Evolutionary conservation across 2,797 vertebrate genomes (phyloP).

Genomic region (Schizopygopsis pylzovi): DNA sequence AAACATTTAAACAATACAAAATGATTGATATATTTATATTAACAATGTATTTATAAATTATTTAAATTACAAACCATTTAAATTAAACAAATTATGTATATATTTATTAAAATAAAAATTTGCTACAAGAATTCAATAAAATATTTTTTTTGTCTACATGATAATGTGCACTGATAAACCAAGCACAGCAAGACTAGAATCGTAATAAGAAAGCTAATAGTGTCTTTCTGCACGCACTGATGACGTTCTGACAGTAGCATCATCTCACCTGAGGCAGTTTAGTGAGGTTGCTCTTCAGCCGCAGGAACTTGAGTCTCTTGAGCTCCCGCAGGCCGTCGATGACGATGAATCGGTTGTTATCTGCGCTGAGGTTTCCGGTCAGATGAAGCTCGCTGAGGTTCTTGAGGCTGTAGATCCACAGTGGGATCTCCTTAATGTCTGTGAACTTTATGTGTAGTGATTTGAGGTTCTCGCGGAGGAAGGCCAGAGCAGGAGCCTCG

Average conservation of each 20-base stretch:
- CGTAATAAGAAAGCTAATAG: neutral
- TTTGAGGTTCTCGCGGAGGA: constrained; percentile 91
- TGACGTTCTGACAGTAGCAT: neutral
- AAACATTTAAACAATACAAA: too few relatives aligned
- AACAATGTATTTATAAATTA: neutral
- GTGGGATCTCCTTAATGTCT: constrained; percentile 97
- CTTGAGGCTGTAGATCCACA: constrained; percentile 99
- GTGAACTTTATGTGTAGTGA: constrained; percentile 98
- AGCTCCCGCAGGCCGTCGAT: constrained; percentile 94
- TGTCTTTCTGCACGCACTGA: neutral
- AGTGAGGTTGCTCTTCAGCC: constrained; percentile 96
- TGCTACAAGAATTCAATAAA: neutral
- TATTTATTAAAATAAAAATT: neutral
- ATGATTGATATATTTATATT: neutral
- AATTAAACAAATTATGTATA: neutral
- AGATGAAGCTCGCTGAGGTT: constrained; percentile 94
- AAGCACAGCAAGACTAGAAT: neutral
- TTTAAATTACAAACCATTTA: neutral
- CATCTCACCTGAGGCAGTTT: constrained; percentile 86
- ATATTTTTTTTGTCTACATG: neutral
- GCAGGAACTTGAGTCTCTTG: constrained; percentile 92
- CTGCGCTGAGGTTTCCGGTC: constrained; percentile 93
- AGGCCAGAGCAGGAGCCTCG: constrained; percentile 95
- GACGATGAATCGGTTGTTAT: constrained; percentile 96
- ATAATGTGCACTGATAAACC: neutral